phyloP scores from a whole-genome alignment of 2,888 invertebrate genomes.

The Eurytoma adleriae region DNA sequence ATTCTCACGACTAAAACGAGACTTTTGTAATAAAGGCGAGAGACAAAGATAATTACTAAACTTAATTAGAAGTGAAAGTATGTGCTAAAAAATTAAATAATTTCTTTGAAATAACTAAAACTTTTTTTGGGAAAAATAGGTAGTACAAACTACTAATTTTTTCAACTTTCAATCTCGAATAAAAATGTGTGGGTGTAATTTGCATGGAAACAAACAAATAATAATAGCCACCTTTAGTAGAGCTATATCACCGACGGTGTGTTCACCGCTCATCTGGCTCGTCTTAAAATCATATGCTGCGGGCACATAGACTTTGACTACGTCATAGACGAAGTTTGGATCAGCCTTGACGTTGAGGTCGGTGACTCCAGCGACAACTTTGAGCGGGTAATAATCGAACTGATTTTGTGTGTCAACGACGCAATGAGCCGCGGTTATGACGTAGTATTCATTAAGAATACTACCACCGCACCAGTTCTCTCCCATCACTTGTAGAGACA shows the following conservation, averaged over 20 bases:
- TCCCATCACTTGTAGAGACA: neutral
- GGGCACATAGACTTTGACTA: slow-evolving; percentile 12
- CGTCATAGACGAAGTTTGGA: neutral
- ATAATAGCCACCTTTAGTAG: slow-evolving; percentile 26
- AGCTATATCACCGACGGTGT: slow-evolving; percentile 13
- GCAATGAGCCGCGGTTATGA: slow-evolving; percentile 37
- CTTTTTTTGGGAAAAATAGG: too few relatives aligned
- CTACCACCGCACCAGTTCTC: slow-evolving; percentile 19
- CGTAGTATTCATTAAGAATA: slow-evolving; percentile 5
- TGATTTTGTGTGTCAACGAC: neutral
- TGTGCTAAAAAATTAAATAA: too few relatives aligned
- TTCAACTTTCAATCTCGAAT: too few relatives aligned
- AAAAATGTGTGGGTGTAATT: too few relatives aligned
- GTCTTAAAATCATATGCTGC: neutral
- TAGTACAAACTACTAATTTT: too few relatives aligned
- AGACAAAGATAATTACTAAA: too few relatives aligned
- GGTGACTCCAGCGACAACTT: slow-evolving; percentile 17
- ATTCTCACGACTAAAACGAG: too few relatives aligned
- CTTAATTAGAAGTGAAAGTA: too few relatives aligned
- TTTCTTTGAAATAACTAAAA: too few relatives aligned
- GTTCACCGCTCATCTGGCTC: neutral
- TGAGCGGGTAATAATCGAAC: neutral
- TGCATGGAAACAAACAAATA: too few relatives aligned
- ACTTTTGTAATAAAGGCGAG: too few relatives aligned
- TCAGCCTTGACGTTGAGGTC: neutral